Evolutionary conservation across 2,888 invertebrate genomes (phyloP).

Genomic region (Tortrix viridana): DNA sequence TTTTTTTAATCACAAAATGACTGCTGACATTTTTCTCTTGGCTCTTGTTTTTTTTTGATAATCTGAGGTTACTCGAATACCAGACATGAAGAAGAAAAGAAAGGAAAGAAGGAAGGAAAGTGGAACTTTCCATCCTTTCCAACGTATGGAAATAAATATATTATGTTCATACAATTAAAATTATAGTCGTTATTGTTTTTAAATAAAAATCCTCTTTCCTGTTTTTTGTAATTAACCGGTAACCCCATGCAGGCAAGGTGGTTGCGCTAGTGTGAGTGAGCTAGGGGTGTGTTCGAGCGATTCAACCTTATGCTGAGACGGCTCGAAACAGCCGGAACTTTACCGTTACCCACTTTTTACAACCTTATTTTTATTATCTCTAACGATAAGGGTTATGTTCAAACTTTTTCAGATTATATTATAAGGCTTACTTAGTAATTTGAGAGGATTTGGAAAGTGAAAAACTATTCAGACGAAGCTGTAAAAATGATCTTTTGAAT

Average conservation of each 20-base stretch:
- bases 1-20: too few relatives aligned
- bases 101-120: too few relatives aligned
- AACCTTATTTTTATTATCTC: slow-evolving; percentile 10
- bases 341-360: slow-evolving; percentile 24
- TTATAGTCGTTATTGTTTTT: not conserved
- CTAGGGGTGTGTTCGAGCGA: slow-evolving; percentile 24
- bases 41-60: too few relatives aligned
- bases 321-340: slow-evolving; percentile 25
- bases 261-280: slow-evolving; percentile 17
- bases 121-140: too few relatives aligned
- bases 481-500: not conserved
- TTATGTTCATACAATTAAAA: too few relatives aligned
- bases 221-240: slow-evolving; percentile 5
- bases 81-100: too few relatives aligned
- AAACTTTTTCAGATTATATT: slow-evolving; percentile 1
- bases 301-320: slow-evolving; percentile 19
- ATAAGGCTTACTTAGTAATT: slow-evolving; percentile 1
- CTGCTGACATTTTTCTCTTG: too few relatives aligned
- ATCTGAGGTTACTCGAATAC: too few relatives aligned
- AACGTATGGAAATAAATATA: too few relatives aligned
- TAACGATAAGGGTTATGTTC: slow-evolving; percentile 10
- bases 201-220: not conserved
- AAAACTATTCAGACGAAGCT: slow-evolving; percentile 2
- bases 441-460: not conserved
- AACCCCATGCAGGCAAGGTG: slow-evolving; percentile 29